Base-by-base conservation (phyloP, 2,797 vertebrate genomes). In the Gadopsis bispinosus region DNA sequence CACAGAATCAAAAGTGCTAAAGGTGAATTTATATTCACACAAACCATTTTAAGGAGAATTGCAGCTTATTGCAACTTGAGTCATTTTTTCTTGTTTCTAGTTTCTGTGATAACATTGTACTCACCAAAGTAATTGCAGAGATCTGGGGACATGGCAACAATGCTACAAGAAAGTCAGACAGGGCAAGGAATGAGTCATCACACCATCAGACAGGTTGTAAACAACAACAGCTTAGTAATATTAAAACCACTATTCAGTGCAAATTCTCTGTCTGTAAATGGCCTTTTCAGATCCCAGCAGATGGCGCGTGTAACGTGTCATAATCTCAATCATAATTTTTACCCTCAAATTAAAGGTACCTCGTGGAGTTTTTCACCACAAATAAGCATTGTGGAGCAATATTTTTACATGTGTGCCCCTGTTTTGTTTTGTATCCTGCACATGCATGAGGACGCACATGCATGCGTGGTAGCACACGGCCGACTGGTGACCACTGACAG, bases 141-240 rank as follows among this genome's bases (percentile, higher is more conserved):
- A 60, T 69, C 7, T 54, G 59, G 41, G 29, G 53, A 41, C 51
- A 39, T 20, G 4, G n/a, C 33, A 37, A 61, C 50, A 70, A 41
- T 22, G 41, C 35, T 11, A 29, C 37, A 14, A 39, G 37, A 59
- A 53, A 62, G 73, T 45, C 60, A 64, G 45, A 73, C 26, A 0
- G 37, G 14, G 29, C 19, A 48, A 58, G 13, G 39, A 61, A 62
- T 75, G 69, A 83, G 75, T 41, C 68, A 80, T 76, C 63, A 66
- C 26, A 29, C 20, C 51, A 14, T 68, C 26, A 64, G 58, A 60
- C 61, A 29, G 69, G 54, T 31, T 75, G 39, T 71, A 58, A 81
- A 69, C 59, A 73, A 73, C 39, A 53, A 8, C 37, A 72, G 56
- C 64, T 70, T 47, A 53, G 33, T n/a, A 37, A 29, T 4, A 61